Conservation (phyloP, 2,113 vertebrate genomes). For the Crocuta crocuta region DNA sequence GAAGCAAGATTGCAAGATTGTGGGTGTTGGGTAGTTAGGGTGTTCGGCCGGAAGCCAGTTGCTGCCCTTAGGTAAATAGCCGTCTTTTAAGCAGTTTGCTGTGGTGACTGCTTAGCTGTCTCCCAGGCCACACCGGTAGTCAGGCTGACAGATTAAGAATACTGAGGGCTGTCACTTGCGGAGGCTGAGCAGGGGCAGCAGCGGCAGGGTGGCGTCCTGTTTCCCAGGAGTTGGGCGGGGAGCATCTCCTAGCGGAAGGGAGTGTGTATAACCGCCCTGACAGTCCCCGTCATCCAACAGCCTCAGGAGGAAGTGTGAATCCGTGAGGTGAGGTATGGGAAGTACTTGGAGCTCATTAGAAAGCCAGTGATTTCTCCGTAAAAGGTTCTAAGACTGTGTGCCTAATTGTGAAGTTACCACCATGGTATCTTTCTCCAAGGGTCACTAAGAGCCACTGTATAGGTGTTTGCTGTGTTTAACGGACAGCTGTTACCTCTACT, state of each 20-base stretch:
- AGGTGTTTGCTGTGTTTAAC: neutral
- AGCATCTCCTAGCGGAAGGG: accelerated
- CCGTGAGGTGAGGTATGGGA: accelerated
- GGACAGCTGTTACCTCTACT: neutral
- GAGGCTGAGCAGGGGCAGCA: neutral
- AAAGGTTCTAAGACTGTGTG: too few relatives aligned
- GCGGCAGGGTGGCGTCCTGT: neutral
- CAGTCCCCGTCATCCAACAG: accelerated
- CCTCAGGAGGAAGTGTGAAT: neutral
- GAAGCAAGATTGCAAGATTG: neutral
- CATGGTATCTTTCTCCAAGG: accelerated
- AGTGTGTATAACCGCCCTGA: accelerated
- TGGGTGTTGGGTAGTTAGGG: neutral
- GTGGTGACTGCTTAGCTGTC: neutral
- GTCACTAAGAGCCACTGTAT: too few relatives aligned
- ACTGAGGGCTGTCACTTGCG: neutral
- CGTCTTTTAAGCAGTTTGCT: neutral
- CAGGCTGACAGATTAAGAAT: neutral
- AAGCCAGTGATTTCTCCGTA: accelerated
- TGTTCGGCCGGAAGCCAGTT: neutral
- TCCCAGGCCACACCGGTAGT: neutral
- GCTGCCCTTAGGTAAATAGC: neutral
- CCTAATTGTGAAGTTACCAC: accelerated
- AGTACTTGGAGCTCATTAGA: neutral
- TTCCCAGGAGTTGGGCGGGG: accelerated